Evolutionary conservation across 2,888 invertebrate species (phyloP), one percentile per base, ranked within the genome.

Genomic region (Sturmia bella): DNA sequence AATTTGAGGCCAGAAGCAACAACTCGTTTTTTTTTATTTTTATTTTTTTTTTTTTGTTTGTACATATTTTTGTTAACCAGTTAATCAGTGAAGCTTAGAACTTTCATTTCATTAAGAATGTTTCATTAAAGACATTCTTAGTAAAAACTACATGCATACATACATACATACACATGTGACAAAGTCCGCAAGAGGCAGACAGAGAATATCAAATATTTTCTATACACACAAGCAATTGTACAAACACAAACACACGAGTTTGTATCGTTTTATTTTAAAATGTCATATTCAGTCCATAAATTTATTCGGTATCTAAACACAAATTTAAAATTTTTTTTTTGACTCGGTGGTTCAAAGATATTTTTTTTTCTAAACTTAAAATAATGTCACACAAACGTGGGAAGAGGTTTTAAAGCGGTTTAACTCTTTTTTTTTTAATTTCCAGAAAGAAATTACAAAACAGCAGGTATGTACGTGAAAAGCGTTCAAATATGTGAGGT

Each of bases 341-440:
- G 12, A 48, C 12, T 12, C 15, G 39, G 0, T n/a, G n/a, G 24
- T 61, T 61, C 24, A 72, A 24, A 50, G 12, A 15, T 5, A 43
- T 39, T 68, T 45, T 57, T 39, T 69, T 54, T 37, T 17, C 50
- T 54, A 61, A 52, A 17, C 43, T 3, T 27, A 41, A 64, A 64
- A 77, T 77, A 78, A 54, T 74, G 74, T 82, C 82, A 78, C 82
- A 54, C 43, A 66, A 78, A 74, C 82, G 82, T 82, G 82, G 78
- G 82, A 82, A 82, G 69, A 45, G 77, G 74, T 74, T 82, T 50
- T 66, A 59, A 74, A 56, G 61, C 59, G 50, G 52, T 43, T 63
- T 59, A 69, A 56, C 24, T 19, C 50, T 19, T 39, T 27, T 56
- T 63, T 64, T 12, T 39, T 19, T 21, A 12, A 6, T 13, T 21